A percentile compares a stretch with the other conserved stretches of the same genome.
Conservation (phyloP, 2,888 invertebrate species). For the Dryadula phaetusa region DNA sequence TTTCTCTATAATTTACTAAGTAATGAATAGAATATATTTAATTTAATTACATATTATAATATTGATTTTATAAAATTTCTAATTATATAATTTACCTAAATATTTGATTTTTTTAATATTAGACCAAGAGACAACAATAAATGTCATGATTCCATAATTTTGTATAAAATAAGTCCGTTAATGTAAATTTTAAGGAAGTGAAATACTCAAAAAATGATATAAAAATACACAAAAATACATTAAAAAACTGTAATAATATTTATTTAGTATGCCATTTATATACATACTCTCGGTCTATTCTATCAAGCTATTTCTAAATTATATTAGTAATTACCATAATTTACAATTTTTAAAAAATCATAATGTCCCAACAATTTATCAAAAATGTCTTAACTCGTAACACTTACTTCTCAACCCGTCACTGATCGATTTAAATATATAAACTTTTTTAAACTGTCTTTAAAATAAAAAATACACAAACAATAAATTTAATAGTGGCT, state of each 20-base stretch:
- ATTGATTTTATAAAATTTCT: too few species aligned
- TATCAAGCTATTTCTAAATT: background rate
- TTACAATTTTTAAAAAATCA: background rate
- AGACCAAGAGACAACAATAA: background rate
- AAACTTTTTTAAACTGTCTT: background rate
- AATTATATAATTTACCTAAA: too few species aligned
- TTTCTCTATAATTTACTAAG: constrained; percentile 2
- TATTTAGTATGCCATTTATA: too few species aligned
- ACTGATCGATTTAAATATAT: constrained; percentile 5
- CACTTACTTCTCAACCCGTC: background rate
- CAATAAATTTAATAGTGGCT: constrained; percentile 47
- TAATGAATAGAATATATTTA: background rate
- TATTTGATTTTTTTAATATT: background rate
- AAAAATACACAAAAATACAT: background rate
- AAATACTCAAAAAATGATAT: background rate
- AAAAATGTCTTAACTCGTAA: background rate
- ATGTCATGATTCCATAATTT: too few species aligned
- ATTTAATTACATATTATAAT: background rate
- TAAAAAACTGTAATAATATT: too few species aligned
- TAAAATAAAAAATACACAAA: background rate
- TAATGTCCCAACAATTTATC: background rate
- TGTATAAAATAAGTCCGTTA: too few species aligned
- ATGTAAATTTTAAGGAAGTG: too few species aligned
- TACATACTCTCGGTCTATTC: too few species aligned
- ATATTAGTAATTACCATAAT: background rate